Conservation (phyloP, 2,113 vertebrate genomes). For the Pomatorhinus ruficollis region DNA sequence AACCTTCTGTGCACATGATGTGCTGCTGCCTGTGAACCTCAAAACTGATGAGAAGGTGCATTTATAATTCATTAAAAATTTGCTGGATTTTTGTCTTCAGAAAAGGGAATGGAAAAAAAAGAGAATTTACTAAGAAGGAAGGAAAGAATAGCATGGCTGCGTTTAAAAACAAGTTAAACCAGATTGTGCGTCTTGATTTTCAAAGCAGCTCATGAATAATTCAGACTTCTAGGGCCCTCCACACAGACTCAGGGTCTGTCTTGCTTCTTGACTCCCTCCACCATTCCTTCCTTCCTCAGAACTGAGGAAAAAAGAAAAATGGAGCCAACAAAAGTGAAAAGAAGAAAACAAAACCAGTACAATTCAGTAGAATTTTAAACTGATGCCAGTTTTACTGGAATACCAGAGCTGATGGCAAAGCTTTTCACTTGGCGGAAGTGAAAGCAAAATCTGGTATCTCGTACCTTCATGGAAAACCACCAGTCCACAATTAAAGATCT, state of each 20-base stretch:
- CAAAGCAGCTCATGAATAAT: slow-evolving; percentile 49
- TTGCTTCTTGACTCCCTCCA: not conserved
- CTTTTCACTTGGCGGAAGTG: not conserved
- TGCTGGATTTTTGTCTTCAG: slow-evolving; percentile 41
- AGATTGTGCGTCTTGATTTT: slow-evolving; percentile 15
- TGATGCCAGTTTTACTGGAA: not conserved
- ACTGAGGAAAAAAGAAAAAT: not conserved
- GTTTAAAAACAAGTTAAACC: slow-evolving; percentile 30
- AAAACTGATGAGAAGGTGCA: slow-evolving; percentile 5
- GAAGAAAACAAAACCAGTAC: not conserved
- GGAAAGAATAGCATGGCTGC: not conserved
- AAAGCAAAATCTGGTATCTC: not conserved
- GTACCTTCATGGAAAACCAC: not conserved
- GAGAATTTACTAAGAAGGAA: not conserved
- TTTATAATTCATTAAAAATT: slow-evolving; percentile 72
- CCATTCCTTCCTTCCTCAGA: not conserved
- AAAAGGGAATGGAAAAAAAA: not conserved
- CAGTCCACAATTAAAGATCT: not conserved
- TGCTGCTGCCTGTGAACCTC: slow-evolving; percentile 30
- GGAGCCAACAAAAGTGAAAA: not conserved
- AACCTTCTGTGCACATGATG: not conserved
- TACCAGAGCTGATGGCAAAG: not conserved
- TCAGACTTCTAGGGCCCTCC: not conserved
- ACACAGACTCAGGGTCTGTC: not conserved
- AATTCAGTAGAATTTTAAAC: not conserved